These are phyloP conservation scores for Ataeniobius toweri DNA, from an alignment of 2,797 vertebrate species.

Conservation along the genomic window DNA sequence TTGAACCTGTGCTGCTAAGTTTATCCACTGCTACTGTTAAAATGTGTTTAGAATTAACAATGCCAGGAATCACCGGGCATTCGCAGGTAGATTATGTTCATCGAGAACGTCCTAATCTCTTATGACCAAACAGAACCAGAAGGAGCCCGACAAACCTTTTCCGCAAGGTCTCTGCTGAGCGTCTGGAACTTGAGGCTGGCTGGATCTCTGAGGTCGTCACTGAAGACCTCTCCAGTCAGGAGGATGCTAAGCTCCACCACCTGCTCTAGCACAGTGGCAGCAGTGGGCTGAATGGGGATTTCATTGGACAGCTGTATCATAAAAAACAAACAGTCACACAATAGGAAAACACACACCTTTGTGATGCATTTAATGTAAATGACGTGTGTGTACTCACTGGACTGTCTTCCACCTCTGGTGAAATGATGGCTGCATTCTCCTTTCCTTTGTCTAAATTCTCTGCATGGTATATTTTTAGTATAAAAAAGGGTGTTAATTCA, in stretches of 20 bases:
- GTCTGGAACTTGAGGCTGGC: slow-evolving; percentile 71
- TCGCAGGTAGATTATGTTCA: slow-evolving; percentile 10
- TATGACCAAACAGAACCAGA: slow-evolving; percentile 6
- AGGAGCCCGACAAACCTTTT: slow-evolving; percentile 78
- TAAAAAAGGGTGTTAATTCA: slow-evolving; percentile 25
- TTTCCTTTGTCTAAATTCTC: slow-evolving; percentile 23
- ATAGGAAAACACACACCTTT: neutral
- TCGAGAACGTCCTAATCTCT: neutral
- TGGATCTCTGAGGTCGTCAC: slow-evolving; percentile 79
- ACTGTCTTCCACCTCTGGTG: slow-evolving; percentile 52
- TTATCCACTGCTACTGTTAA: neutral
- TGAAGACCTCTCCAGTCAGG: slow-evolving; percentile 83
- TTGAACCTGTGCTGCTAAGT: slow-evolving; percentile 24
- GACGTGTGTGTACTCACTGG: slow-evolving; percentile 32
- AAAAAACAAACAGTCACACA: slow-evolving; percentile 1
- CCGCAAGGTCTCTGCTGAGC: slow-evolving; percentile 82
- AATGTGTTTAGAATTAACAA: slow-evolving; percentile 49
- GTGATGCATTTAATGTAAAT: neutral
- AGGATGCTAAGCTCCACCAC: slow-evolving; percentile 87
- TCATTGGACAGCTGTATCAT: slow-evolving; percentile 85
- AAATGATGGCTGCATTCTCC: slow-evolving; percentile 26
- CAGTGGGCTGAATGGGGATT: slow-evolving; percentile 77
- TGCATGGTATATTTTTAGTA: slow-evolving; percentile 29
- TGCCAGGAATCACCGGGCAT: slow-evolving; percentile 40
- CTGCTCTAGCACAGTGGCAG: slow-evolving; percentile 77